Base-by-base conservation (phyloP, 2,888 invertebrate species). In the Galeopsomyia nigrocyanea region DNA sequence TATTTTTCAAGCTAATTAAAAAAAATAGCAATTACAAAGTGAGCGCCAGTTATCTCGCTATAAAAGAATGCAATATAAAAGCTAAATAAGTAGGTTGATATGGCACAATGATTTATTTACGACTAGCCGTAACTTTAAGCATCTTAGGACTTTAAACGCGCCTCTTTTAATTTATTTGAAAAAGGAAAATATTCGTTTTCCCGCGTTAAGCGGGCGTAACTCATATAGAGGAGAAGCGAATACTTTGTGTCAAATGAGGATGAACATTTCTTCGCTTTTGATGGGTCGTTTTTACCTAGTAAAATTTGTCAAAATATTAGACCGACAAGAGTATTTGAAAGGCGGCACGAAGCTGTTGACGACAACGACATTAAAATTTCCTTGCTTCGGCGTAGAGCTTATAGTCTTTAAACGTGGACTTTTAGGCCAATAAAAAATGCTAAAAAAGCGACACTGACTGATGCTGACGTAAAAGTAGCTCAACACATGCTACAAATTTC, bases 301-400 rank as follows among this genome's bases (percentile, higher is more conserved):
- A 69, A 69, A 69, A 69, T 57, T 50, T 69, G 69, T 69, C 63
- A 57, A 69, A 63, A 69, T 39, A 63, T 62, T 16, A 0, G 19
- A 31, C 49, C 19, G 62, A 49, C 56, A 31, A 68, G 56, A 62
- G 55, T 62, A 68, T 31, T 62, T 49, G 19, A 31, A 56, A 62
- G 46, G 13, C 46, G 53, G 14, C 17, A 10, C 22, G 46, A 21
- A 26, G n/a, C 61, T 10, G 61, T 13, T 39, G 62, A 68, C 55
- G 62, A n/a, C n/a, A 56, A 19, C 68, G 39, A 56, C 62, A 39
- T 68, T 60, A 68, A n/a, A 62, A 47, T 62, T 49, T 56, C 39
- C 62, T 50, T 55, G 26, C 21, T 21, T 62, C 55, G 49, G n/a
- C 60, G 17, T n/a, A n/a, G 17, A 53, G 19, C 55, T 58, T 56